phyloP scores from a whole-genome alignment of 92 coral and sea anemone species.

The Epizoanthus fatuus region DNA sequence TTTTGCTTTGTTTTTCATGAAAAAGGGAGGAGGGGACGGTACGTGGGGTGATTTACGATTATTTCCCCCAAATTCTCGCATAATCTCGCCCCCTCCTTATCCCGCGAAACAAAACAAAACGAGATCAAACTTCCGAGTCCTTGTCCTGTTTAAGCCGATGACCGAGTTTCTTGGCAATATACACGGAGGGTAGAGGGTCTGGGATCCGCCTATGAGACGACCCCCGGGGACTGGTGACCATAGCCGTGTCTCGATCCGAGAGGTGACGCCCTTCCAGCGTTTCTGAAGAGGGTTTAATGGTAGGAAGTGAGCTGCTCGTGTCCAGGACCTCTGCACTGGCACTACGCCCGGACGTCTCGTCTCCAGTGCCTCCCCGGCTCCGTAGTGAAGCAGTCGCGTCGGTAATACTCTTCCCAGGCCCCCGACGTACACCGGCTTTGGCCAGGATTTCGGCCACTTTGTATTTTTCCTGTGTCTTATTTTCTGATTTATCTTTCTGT shows the following conservation, averaged over 20 bases:
- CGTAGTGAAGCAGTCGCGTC: slow-evolving; percentile 53
- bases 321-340: slow-evolving; percentile 4
- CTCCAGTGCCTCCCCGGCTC: slow-evolving; percentile 20
- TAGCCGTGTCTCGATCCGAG: not conserved
- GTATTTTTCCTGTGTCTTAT: not conserved
- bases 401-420: slow-evolving; percentile 87
- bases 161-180: slow-evolving; percentile 17
- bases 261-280: not conserved
- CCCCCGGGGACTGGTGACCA: not conserved
- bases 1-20: too few species aligned
- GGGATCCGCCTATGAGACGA: not conserved
- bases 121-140: slow-evolving; percentile 8
- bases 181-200: slow-evolving; percentile 19
- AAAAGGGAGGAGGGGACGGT: too few species aligned
- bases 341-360: not conserved
- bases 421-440: slow-evolving; percentile 92
- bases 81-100: too few species aligned
- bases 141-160: not conserved
- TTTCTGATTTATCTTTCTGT: too few species aligned
- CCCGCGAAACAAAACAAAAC: too few species aligned
- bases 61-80: too few species aligned
- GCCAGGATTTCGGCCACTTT: slow-evolving; percentile 84
- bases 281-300: too few species aligned
- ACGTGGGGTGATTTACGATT: too few species aligned
- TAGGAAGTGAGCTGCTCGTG: not conserved